Evolutionary conservation across 2,113 vertebrate genomes (phyloP).

Genomic region (Muscicapa adusta): DNA sequence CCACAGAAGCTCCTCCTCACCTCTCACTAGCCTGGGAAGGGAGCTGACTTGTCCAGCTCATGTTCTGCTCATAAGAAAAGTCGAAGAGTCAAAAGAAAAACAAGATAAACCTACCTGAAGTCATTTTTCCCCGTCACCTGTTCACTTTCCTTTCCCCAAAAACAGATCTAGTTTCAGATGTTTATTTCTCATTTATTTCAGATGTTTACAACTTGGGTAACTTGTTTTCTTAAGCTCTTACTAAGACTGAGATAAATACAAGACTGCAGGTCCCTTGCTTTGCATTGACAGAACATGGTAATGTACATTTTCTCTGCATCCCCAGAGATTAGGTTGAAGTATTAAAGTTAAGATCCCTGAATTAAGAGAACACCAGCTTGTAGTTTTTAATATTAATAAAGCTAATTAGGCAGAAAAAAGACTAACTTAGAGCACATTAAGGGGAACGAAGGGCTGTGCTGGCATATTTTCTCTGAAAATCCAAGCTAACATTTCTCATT

Average conservation of each 20-base stretch:
- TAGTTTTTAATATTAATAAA: slow-evolving; percentile 27
- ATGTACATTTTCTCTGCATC: neutral
- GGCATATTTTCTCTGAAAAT: neutral
- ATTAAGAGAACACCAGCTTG: neutral
- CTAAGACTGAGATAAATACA: neutral
- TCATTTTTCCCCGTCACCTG: neutral
- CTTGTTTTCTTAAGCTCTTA: neutral
- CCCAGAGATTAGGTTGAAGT: neutral
- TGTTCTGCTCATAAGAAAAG: neutral
- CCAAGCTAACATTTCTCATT: neutral
- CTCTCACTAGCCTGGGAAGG: neutral
- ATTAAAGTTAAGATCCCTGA: neutral
- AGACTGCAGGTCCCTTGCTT: neutral
- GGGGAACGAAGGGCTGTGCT: neutral
- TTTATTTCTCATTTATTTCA: neutral
- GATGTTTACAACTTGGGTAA: neutral
- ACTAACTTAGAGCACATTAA: neutral
- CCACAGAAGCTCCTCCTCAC: neutral
- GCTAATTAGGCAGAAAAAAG: slow-evolving; percentile 3
- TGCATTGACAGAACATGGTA: neutral
- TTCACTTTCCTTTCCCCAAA: neutral
- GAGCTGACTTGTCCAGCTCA: neutral
- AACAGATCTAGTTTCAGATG: neutral
- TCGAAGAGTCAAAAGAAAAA: neutral
- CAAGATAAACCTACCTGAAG: neutral